Evolutionary conservation across 2,888 invertebrate species (phyloP).

Genomic region (Aplocera efformata): DNA sequence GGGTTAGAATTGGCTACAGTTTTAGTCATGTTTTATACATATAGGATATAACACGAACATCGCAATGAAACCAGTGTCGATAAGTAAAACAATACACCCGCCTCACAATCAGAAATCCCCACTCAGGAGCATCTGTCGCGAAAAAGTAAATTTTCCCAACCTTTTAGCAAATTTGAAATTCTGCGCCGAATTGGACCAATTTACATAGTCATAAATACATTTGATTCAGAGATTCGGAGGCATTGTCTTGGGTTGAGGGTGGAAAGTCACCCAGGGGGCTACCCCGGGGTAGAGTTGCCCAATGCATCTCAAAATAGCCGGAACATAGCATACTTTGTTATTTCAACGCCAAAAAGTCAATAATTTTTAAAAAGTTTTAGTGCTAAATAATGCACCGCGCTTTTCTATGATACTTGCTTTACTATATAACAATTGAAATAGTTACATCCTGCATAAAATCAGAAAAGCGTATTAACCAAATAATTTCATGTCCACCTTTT

Average conservation of each 20-base stretch:
- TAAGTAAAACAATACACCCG: slow-evolving; percentile 29
- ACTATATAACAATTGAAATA: no score
- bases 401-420: no score
- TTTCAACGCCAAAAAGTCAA: no score
- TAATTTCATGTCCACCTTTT: no score
- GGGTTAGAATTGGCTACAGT: no score
- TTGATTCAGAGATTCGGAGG: slow-evolving; percentile 43
- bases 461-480: no score
- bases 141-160: slow-evolving; percentile 46
- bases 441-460: no score
- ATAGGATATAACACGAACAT: no score
- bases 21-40: no score
- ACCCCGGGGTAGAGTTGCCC: slow-evolving; percentile 13
- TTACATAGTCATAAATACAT: slow-evolving; percentile 80
- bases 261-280: slow-evolving; percentile 25
- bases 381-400: no score
- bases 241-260: slow-evolving; percentile 45
- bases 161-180: slow-evolving; percentile 56
- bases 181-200: slow-evolving; percentile 60
- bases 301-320: background rate
- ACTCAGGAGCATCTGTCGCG: slow-evolving; percentile 49
- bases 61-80: slow-evolving; percentile 5
- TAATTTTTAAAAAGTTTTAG: no score
- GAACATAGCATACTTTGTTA: no score
- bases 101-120: slow-evolving; percentile 38